Base-by-base conservation (phyloP, 1,140 invertebrate species). In the Orchestia grillus region DNA sequence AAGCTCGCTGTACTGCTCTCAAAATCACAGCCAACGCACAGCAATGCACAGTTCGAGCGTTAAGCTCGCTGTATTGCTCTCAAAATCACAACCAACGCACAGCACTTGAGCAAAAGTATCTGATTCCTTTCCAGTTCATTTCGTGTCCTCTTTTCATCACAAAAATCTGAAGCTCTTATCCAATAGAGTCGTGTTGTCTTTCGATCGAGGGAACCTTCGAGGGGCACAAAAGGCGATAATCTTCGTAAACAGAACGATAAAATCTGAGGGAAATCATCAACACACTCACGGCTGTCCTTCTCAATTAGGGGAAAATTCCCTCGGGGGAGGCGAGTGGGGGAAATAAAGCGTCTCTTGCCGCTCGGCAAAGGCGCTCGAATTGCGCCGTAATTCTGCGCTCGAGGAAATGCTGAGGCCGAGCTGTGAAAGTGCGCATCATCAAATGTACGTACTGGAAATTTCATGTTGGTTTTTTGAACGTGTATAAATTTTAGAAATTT, bases 221-320 rank as follows among this genome's bases (percentile, higher is more conserved):
- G n/a, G 88, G 15, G 88, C 88, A 41, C 88, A 42, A 41, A 41
- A 90, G 88, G 36, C 88, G 88, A 44, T 44, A 90, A 90, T 90
- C 88, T 90, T 36, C 36, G 88, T 41, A 90, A 90, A 90, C 88
- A 90, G 28, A 42, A 41, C 88, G 88, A 90, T 90, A 90, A 90
- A 90, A 90, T 90, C 88, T 90, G 88, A 90, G 88, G 88, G 88
- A 90, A 90, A 90, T 43, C 88, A 44, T 90, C 88, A 44, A 44
- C 88, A 44, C 88, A 43, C 88, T 90, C 43, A 44, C n/a, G 41
- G 41, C 88, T 90, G 88, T 90, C 88, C 88, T 41, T 90, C 88
- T 90, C 88, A 90, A 90, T 90, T 90, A 90, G n/a, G 88, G 43
- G 36, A 44, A 44, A 90, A 90, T 90, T 90, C 88, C 88, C 88